Evolutionary conservation across 2,797 vertebrate genomes (phyloP), one percentile per base, ranked within the genome.

Genomic region (Amblyraja radiata): DNA sequence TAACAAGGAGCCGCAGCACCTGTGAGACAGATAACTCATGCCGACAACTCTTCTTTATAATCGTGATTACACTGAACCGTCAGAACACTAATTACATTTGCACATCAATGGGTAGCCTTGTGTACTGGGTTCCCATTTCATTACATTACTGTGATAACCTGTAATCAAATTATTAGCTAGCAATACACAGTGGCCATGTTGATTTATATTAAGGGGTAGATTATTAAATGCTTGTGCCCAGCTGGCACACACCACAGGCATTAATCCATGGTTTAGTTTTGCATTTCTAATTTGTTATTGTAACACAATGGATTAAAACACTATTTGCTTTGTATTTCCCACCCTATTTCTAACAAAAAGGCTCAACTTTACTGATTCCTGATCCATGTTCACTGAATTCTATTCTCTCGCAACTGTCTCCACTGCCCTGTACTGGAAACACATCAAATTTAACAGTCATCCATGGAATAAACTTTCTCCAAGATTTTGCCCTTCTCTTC

Each of bases 91-190:
- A 90, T 90, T 36, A 65, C 86, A 90, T 90, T 90, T 90, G 86
- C 86, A 90, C 86, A 90, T 90, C 86, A 90, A 90, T 68, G 86
- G 54, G 46, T 90, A 68, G 65, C 63, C 65, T 90, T 68, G n/a
- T 90, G 21, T 32, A 32, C 86, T 71, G 86, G n/a, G 86, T 68
- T 90, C 86, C n/a, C 63, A 18, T 90, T 36, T 74, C 68, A 91
- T 91, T 54, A 54, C 25, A 5, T 54, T 46, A 71, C 90, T 91
- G 71, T 91, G 32, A 74, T 91, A 91, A 91, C 90, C 23, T 74
- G 68, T 23, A 91, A 74, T 91, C 90, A 91, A 91, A 74, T 91
- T 91, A 91, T 91, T 91, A 91, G 65, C 68, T n/a, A 74, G 65
- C 71, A 73, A 74, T 73, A 91, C 71, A 54, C 32, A 91, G 68